Percentiles rank a stretch among this genome's conserved stretches.
Evolutionary conservation across 2,113 vertebrate species (phyloP).

Genomic region (Reinhardtius hippoglossoides): DNA sequence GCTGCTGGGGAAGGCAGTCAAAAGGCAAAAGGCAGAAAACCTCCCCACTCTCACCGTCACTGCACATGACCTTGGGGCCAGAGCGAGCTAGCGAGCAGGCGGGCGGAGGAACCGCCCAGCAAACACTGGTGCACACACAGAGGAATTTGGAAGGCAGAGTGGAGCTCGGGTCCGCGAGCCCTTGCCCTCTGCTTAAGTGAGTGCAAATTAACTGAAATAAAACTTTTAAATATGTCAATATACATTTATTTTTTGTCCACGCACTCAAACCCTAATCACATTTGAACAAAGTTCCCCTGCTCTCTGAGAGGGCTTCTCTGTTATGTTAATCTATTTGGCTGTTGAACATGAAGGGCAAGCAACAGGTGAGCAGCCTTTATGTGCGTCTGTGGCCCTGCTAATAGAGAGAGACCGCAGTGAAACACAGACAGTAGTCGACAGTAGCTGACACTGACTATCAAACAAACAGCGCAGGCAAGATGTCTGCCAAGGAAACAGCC

Average conservation of each 20-base stretch:
- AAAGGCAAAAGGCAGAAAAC: constrained; percentile 75
- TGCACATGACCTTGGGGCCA: constrained; percentile 76
- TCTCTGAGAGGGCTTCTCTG: constrained; percentile 51
- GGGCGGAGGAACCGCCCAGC: constrained; percentile 61
- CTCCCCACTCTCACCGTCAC: constrained; percentile 65
- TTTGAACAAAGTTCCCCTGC: constrained; percentile 60
- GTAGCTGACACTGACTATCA: constrained; percentile 67
- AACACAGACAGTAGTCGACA: constrained; percentile 56
- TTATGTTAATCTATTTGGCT: constrained; percentile 64
- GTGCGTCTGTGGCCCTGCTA: constrained; percentile 59
- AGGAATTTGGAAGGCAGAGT: constrained; percentile 70
- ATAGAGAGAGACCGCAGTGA: constrained; percentile 37
- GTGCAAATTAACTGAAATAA: constrained; percentile 78
- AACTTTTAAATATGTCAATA: constrained; percentile 77
- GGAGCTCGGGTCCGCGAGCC: constrained; percentile 52
- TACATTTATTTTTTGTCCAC: constrained; percentile 71
- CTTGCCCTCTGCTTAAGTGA: constrained; percentile 73
- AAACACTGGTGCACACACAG: constrained; percentile 45
- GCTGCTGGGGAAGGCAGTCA: constrained; percentile 75
- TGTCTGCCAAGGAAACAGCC: constrained; percentile 69
- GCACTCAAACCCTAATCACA: constrained; percentile 69
- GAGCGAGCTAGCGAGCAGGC: constrained; percentile 65
- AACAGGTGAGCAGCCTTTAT: constrained; percentile 73
- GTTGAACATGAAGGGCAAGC: constrained; percentile 62
- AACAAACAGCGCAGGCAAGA: constrained; percentile 52